Conservation (phyloP, 2,113 vertebrate species). For the Toxotes jaculatrix region DNA sequence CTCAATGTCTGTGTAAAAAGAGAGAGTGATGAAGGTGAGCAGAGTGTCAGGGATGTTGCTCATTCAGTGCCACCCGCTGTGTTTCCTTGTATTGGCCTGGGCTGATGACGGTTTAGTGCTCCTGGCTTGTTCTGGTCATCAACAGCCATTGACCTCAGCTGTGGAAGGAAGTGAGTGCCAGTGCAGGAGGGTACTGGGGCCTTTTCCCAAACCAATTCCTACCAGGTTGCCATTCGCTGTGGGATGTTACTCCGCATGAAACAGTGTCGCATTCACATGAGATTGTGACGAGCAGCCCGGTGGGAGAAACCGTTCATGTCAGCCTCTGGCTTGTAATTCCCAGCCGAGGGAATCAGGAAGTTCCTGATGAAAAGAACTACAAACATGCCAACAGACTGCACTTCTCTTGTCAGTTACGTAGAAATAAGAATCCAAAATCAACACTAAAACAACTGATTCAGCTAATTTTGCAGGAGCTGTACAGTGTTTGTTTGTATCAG, state of each 20-base stretch:
- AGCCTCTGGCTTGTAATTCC: not conserved
- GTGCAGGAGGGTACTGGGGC: not conserved
- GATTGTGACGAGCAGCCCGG: not conserved
- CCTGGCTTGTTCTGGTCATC: slow-evolving; percentile 34
- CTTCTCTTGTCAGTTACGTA: too few relatives aligned
- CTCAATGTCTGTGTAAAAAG: slow-evolving; percentile 37
- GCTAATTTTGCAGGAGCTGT: too few relatives aligned
- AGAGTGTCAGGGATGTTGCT: slow-evolving; percentile 25
- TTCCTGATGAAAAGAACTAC: not conserved
- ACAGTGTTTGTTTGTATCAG: too few relatives aligned
- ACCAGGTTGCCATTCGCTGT: not conserved
- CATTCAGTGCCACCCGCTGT: slow-evolving; percentile 21
- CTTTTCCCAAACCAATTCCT: not conserved
- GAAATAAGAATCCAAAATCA: too few relatives aligned
- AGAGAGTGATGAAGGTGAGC: slow-evolving; percentile 39
- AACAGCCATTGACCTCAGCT: slow-evolving; percentile 35
- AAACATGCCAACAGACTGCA: too few relatives aligned
- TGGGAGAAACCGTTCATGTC: not conserved
- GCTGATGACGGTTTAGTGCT: slow-evolving; percentile 40
- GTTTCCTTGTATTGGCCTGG: slow-evolving; percentile 25
- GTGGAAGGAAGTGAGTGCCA: slow-evolving; percentile 2
- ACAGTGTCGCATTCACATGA: not conserved
- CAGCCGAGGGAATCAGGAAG: not conserved
- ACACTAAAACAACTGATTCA: too few relatives aligned
- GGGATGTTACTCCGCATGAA: not conserved